phyloP scores from a whole-genome alignment of 1,140 invertebrate species.

The Psix sp. region DNA sequence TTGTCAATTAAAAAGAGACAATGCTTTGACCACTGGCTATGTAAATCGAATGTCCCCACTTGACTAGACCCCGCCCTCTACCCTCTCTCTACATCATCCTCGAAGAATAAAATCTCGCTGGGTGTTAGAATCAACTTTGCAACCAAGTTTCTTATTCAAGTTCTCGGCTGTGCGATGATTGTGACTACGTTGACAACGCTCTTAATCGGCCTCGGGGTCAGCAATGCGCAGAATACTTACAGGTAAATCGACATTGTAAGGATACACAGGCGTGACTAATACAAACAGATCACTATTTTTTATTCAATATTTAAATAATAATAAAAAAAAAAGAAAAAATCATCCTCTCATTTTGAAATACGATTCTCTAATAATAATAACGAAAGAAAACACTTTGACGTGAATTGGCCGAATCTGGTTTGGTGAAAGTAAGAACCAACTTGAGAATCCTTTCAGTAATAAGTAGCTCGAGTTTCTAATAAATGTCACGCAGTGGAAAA shows the following conservation, averaged over 20 bases:
- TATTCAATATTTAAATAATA: not conserved
- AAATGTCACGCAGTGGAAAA: no score
- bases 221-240: no score
- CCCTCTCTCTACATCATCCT: conserved; percentile 19
- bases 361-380: no score
- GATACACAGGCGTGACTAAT: no score
- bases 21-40: conserved; percentile 3
- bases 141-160: conserved; percentile 36
- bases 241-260: no score
- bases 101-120: conserved; percentile 58
- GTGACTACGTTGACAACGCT: conserved; percentile 39
- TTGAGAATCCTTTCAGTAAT: no score
- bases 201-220: conserved; percentile 21
- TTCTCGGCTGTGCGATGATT: conserved; percentile 58
- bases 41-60: conserved; percentile 24
- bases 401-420: no score
- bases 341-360: conserved; percentile 8
- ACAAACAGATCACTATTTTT: no score
- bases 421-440: no score
- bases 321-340: not conserved
- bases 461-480: no score
- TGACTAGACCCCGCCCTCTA: conserved; percentile 33
- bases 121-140: conserved; percentile 40
- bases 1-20: not conserved
- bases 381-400: no score